These are phyloP conservation scores for Cephus nigrinus DNA, from an alignment of 2,888 invertebrate species.

Conservation along the genomic window DNA sequence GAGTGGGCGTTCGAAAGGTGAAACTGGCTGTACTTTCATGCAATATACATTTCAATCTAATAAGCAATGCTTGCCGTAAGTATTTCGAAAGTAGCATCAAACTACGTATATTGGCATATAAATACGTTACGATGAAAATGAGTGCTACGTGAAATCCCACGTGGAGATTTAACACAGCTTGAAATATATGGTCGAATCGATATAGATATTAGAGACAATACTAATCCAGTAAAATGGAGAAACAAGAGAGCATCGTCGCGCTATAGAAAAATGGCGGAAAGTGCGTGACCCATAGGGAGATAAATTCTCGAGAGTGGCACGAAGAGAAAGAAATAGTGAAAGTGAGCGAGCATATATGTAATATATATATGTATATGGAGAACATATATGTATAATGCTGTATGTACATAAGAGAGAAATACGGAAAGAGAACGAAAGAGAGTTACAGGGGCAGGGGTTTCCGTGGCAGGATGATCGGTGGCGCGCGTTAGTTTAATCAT, in stretches of 20 bases:
- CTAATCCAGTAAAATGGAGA: not conserved
- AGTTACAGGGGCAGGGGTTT: conserved; percentile 48
- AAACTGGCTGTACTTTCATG: conserved; percentile 9
- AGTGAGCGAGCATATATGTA: not conserved
- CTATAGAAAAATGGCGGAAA: not conserved
- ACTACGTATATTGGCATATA: not conserved
- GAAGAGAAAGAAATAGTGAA: conserved; percentile 20
- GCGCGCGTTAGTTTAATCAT: conserved; percentile 66
- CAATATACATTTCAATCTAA: not conserved
- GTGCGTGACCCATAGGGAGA: not conserved
- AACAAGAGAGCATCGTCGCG: not conserved
- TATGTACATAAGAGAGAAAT: not conserved
- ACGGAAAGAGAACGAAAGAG: not conserved
- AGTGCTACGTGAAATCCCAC: not conserved
- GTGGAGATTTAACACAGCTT: not conserved
- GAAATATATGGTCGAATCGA: not conserved
- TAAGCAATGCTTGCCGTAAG: not conserved
- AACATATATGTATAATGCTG: not conserved
- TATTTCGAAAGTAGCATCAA: not conserved
- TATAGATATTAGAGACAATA: not conserved
- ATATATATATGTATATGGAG: too few relatives aligned
- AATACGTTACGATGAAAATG: not conserved
- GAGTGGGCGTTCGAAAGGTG: conserved; percentile 36
- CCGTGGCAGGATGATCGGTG: conserved; percentile 64
- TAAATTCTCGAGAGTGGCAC: conserved; percentile 14